A percentile compares a stretch with the other conserved stretches of the same genome.
Conservation (phyloP, 1,140 invertebrate species). For the Apocrypta bakeri region DNA sequence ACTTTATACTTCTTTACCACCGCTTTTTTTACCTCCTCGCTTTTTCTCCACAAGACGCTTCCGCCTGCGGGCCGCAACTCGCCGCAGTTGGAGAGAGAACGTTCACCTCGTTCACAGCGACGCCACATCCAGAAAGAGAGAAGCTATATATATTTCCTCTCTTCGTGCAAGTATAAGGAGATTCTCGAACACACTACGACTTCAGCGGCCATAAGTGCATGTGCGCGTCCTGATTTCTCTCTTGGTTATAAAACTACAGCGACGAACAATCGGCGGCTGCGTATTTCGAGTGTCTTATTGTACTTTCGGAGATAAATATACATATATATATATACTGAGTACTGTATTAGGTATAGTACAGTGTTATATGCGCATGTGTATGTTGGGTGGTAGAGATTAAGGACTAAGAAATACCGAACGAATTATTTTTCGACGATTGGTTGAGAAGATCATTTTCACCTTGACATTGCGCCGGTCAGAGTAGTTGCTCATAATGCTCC, state of each 20-base stretch:
- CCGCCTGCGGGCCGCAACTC: constrained; percentile 5
- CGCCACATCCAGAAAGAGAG: neutral
- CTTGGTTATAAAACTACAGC: no score
- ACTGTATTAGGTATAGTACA: no score
- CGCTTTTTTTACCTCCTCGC: neutral
- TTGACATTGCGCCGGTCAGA: no score
- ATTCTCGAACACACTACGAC: neutral
- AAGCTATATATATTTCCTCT: neutral
- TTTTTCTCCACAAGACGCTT: neutral
- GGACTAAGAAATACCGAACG: no score
- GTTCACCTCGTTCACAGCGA: constrained; percentile 14
- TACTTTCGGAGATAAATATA: no score
- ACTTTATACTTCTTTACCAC: neutral
- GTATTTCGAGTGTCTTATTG: neutral
- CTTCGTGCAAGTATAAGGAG: neutral
- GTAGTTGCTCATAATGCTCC: no score
- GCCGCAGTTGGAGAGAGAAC: constrained; percentile 16
- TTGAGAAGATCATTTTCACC: no score
- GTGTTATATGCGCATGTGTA: no score
- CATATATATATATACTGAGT: no score
- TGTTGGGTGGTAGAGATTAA: no score
- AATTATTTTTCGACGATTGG: no score
- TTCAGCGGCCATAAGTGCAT: neutral
- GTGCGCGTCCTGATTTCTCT: neutral
- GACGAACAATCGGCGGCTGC: neutral